Conservation (phyloP, 1,140 invertebrate species). For the Nephila pilipes region DNA sequence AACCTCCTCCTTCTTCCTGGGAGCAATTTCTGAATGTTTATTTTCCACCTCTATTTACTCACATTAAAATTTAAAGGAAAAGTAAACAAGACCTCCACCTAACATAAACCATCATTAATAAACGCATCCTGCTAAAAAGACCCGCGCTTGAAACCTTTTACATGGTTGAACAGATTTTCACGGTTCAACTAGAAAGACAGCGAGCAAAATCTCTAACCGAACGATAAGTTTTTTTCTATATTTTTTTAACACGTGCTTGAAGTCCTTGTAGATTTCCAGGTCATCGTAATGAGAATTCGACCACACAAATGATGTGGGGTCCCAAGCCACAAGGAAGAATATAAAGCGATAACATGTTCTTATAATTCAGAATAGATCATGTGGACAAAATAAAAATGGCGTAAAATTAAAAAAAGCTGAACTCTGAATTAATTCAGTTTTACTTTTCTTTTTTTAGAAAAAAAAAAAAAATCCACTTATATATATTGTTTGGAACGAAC, state of each 20-base stretch:
- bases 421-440: no score
- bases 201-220: neutral
- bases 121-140: conserved; percentile 22
- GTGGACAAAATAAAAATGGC: no score
- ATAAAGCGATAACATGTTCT: no score
- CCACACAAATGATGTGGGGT: neutral
- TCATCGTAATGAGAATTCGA: neutral
- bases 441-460: no score
- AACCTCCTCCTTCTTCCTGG: neutral
- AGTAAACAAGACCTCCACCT: conserved; percentile 31
- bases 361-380: no score
- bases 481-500: no score
- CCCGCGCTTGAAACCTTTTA: conserved; percentile 27
- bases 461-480: no score
- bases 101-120: neutral
- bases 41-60: neutral
- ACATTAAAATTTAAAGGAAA: conserved; percentile 6
- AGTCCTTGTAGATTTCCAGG: neutral
- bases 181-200: conserved; percentile 10
- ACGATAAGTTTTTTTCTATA: neutral
- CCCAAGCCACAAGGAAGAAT: neutral
- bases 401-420: no score
- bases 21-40: neutral
- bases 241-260: neutral
- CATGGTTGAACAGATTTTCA: conserved; percentile 29